Percentiles rank a stretch among this genome's conserved stretches.
Evolutionary conservation across 1,140 invertebrate genomes (phyloP).

Genomic region (Drosophila insularis): DNA sequence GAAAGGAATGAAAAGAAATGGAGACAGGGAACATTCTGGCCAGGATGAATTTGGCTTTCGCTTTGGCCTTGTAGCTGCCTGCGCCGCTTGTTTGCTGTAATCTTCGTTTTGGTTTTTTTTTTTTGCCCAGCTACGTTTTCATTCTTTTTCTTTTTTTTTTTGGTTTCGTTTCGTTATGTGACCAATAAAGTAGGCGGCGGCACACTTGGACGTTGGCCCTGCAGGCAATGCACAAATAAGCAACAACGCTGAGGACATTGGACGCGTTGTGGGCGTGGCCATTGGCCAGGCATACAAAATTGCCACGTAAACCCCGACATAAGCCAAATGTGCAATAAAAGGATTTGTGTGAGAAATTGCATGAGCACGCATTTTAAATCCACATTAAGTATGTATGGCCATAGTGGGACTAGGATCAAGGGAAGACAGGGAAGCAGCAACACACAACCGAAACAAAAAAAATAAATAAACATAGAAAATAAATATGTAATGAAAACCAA

Average conservation of each 20-base stretch:
- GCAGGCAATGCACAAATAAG: constrained; percentile 43
- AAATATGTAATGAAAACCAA: constrained; percentile 50
- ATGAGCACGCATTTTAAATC: constrained; percentile 77
- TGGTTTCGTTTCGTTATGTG: constrained; percentile 62
- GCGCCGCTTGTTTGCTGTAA: constrained; percentile 50
- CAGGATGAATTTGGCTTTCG: constrained; percentile 48
- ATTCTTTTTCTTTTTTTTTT: neutral
- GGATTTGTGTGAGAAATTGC: constrained; percentile 78
- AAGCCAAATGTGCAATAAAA: constrained; percentile 79
- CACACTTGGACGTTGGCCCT: constrained; percentile 30
- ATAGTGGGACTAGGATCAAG: constrained; percentile 23
- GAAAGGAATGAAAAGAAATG: neutral
- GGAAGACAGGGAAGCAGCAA: neutral
- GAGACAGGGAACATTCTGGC: neutral
- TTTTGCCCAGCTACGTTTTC: neutral
- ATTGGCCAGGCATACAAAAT: constrained; percentile 50
- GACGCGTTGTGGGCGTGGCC: constrained; percentile 41
- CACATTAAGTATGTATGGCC: constrained; percentile 68
- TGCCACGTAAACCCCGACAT: constrained; percentile 65
- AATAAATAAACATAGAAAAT: constrained; percentile 62
- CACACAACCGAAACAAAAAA: constrained; percentile 12
- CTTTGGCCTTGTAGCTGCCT: constrained; percentile 2
- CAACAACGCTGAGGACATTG: constrained; percentile 40
- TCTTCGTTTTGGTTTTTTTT: constrained; percentile 32
- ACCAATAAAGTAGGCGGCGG: constrained; percentile 74